phyloP scores from a whole-genome alignment of 1,140 invertebrate species.

The Cryptotermes secundus region DNA sequence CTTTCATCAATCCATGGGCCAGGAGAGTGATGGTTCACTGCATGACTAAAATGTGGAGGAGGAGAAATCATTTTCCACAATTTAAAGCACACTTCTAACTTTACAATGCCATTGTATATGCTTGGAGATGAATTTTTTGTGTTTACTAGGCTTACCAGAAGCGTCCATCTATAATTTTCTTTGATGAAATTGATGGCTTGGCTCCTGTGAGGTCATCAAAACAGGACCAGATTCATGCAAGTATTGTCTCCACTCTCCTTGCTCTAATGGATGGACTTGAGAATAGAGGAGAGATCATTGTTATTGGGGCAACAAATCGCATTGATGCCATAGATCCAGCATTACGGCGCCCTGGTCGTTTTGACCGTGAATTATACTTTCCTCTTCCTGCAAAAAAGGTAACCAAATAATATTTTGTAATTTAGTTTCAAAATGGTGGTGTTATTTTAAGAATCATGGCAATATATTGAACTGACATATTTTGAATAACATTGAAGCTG shows the following conservation, averaged over 20 bases:
- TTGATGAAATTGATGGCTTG: conserved; percentile 76
- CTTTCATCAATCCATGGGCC: no score
- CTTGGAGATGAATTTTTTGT: no score
- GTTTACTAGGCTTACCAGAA: conserved; percentile 61
- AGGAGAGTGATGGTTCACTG: no score
- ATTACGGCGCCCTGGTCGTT: conserved; percentile 67
- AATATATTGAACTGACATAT: conserved; percentile 48
- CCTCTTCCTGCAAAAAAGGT: conserved; percentile 49
- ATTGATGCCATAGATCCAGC: conserved; percentile 74
- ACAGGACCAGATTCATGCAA: conserved; percentile 64
- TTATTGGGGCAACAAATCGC: conserved; percentile 75
- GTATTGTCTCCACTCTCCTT: conserved; percentile 61
- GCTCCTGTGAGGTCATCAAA: conserved; percentile 62
- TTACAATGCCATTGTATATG: no score
- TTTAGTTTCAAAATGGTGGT: no score
- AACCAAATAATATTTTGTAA: conserved; percentile 42
- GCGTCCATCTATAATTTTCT: conserved; percentile 72
- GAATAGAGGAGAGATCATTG: conserved; percentile 62
- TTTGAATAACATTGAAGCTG: conserved; percentile 48
- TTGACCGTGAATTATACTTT: conserved; percentile 57
- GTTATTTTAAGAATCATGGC: conserved; percentile 62
- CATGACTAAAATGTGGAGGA: no score
- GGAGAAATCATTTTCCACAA: no score
- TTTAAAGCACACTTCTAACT: no score
- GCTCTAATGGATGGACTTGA: conserved; percentile 73